phyloP scores from a whole-genome alignment of 2,113 vertebrate genomes.

The Mohoua ochrocephala region DNA sequence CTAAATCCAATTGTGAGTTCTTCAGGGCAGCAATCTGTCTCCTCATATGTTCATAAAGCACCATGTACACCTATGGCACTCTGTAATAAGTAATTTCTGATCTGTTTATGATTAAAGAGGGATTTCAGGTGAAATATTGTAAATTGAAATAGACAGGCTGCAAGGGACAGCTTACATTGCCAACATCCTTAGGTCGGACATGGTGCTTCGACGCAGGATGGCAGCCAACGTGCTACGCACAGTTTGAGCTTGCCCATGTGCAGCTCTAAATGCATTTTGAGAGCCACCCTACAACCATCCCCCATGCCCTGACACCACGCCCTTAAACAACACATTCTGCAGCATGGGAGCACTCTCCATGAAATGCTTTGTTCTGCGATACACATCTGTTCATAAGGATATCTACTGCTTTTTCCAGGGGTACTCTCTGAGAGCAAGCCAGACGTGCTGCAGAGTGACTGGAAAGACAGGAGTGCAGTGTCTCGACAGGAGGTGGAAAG shows the following conservation, averaged over 20 bases:
- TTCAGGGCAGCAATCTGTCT: constrained; percentile 60
- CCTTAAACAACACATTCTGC: neutral
- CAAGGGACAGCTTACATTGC: neutral
- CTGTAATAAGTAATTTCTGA: constrained; percentile 33
- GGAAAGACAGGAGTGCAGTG: neutral
- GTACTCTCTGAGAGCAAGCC: neutral
- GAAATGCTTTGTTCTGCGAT: neutral
- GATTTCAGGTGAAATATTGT: constrained; percentile 26
- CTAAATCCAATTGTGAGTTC: constrained; percentile 27
- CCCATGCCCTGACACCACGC: neutral
- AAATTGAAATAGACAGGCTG: constrained; percentile 29
- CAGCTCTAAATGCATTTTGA: neutral
- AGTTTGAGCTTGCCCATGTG: neutral
- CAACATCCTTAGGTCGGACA: neutral
- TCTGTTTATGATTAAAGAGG: constrained; percentile 37
- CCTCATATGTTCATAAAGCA: constrained; percentile 23
- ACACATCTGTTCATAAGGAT: neutral
- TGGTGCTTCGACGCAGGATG: neutral
- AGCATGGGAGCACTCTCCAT: neutral
- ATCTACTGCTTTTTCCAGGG: neutral
- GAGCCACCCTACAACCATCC: neutral
- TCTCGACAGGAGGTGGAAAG: neutral
- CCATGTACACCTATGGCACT: constrained; percentile 24
- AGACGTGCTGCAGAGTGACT: neutral
- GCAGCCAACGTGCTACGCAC: neutral